Conservation (phyloP, 2,113 vertebrate species). For the Phylloscopus trochilus region DNA sequence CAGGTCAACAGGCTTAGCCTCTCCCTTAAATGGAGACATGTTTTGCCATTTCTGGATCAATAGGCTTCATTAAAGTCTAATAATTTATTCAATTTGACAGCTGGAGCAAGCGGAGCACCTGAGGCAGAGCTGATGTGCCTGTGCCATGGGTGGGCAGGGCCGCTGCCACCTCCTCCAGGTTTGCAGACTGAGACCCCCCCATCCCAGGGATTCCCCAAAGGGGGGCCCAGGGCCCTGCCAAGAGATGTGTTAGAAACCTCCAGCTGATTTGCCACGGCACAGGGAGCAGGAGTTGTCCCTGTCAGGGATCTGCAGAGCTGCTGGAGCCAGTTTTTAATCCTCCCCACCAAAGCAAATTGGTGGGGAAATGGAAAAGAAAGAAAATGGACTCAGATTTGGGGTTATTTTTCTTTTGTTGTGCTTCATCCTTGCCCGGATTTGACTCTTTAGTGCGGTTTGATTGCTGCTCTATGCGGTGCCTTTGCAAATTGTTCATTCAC, state of each 20-base stretch:
- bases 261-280: background rate
- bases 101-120: background rate
- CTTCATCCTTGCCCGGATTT: background rate
- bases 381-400: background rate
- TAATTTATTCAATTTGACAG: background rate
- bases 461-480: accelerated
- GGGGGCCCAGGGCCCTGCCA: background rate
- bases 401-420: background rate
- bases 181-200: background rate
- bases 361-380: background rate
- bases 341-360: background rate
- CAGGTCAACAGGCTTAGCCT: conserved; percentile 10
- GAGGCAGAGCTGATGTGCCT: background rate
- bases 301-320: background rate
- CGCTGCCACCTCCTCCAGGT: background rate
- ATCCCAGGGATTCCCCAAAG: accelerated
- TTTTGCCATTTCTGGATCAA: conserved; percentile 28
- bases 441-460: background rate
- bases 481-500: background rate
- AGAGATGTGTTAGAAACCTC: background rate
- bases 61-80: background rate
- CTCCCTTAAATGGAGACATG: background rate
- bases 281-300: background rate
- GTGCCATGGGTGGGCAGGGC: background rate
- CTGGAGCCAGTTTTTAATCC: background rate